Conservation (phyloP, 1,140 invertebrate species). For the Drosophila tani region DNA sequence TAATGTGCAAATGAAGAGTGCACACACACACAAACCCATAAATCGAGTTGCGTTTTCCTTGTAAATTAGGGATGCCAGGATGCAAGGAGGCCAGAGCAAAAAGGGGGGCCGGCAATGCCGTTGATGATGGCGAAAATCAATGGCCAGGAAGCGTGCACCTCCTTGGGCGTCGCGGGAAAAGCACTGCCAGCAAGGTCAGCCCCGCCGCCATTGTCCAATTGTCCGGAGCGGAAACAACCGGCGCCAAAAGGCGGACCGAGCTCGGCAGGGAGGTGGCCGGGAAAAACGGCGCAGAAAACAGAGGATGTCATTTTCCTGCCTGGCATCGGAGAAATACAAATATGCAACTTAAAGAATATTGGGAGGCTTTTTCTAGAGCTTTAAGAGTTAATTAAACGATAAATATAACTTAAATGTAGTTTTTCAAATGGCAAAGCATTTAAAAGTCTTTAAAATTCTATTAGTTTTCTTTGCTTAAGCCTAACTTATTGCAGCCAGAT, state of each 20-base stretch:
- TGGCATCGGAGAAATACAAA: slow-evolving; percentile 15
- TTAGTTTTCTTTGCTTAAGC: too few species aligned
- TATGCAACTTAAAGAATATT: background rate
- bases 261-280: slow-evolving; percentile 4
- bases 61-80: slow-evolving; percentile 50
- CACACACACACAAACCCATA: slow-evolving; percentile 30
- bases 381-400: background rate
- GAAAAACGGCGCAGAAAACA: slow-evolving; percentile 7
- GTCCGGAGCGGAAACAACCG: slow-evolving; percentile 35
- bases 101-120: background rate
- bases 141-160: slow-evolving; percentile 50
- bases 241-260: slow-evolving; percentile 21
- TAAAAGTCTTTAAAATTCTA: too few species aligned
- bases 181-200: slow-evolving; percentile 55
- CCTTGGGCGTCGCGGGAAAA: slow-evolving; percentile 25
- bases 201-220: slow-evolving; percentile 44
- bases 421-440: too few species aligned
- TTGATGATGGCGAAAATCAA: slow-evolving; percentile 64
- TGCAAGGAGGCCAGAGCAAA: background rate
- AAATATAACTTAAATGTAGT: too few species aligned
- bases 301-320: slow-evolving; percentile 8
- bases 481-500: too few species aligned
- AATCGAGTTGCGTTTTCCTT: slow-evolving; percentile 65
- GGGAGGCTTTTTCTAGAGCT: too few species aligned
- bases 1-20: slow-evolving; percentile 49